A percentile compares a stretch with the other conserved stretches of the same genome.
phyloP scores from a whole-genome alignment of 1,140 invertebrate species.

The Marisa cornuarietis region DNA sequence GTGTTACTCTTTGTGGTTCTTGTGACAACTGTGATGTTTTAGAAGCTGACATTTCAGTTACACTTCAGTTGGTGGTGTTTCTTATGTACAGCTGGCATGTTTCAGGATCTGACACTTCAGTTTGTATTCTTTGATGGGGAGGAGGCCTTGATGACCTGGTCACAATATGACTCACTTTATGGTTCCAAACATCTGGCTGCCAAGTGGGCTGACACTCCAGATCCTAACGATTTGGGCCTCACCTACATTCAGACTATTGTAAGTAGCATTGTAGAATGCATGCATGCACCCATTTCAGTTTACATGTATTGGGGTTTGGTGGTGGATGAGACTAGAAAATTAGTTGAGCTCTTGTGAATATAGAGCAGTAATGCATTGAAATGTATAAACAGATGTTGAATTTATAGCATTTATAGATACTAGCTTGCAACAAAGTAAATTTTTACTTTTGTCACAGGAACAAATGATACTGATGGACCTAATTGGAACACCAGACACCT shows the following conservation, averaged over 20 bases:
- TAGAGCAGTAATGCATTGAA: background rate
- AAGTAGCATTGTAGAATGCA: constrained; percentile 20
- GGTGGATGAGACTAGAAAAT: too few relatives aligned
- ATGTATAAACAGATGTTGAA: background rate
- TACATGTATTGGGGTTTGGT: background rate
- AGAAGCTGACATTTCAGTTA: constrained; percentile 82
- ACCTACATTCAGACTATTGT: constrained; percentile 49
- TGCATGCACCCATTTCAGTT: background rate
- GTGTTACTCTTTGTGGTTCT: background rate
- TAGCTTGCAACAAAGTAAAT: background rate
- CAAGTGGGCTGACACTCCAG: constrained; percentile 70
- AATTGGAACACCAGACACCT: constrained; percentile 84
- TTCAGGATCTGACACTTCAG: constrained; percentile 77
- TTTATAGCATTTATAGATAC: background rate
- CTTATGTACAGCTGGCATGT: background rate
- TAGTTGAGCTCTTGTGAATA: too few relatives aligned
- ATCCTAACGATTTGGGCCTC: constrained; percentile 25
- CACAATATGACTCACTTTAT: constrained; percentile 89
- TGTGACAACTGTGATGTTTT: background rate
- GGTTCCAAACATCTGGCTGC: constrained; percentile 90
- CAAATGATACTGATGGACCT: constrained; percentile 90
- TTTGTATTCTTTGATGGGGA: constrained; percentile 98
- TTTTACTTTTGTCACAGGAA: constrained; percentile 74
- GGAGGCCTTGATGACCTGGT: constrained; percentile 93
- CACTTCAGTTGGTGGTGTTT: constrained; percentile 94